Conservation (phyloP, 2,888 invertebrate species). For the Hirtodrosophila alboralis region DNA sequence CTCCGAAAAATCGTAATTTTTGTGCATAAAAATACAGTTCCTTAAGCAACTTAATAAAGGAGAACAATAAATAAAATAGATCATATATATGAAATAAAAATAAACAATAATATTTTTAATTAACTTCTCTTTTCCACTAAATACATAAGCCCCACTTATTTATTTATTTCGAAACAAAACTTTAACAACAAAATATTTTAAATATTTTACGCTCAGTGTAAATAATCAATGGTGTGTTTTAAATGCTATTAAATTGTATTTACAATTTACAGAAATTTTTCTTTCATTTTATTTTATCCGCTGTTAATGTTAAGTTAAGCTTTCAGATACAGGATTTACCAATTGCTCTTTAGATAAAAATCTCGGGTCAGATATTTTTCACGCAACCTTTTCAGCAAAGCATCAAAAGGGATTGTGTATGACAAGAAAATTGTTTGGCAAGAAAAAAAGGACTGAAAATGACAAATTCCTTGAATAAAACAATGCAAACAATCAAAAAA, state of each 20-base stretch:
- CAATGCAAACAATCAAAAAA: constrained; percentile 69
- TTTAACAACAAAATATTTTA: too few relatives aligned
- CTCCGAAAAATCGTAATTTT: too few relatives aligned
- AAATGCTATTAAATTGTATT: constrained; percentile 32
- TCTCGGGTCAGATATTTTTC: constrained; percentile 8
- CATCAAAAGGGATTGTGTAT: constrained; percentile 40
- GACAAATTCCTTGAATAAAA: constrained; percentile 37
- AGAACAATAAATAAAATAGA: too few relatives aligned
- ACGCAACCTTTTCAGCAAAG: neutral
- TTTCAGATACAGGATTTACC: neutral
- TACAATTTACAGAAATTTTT: constrained; percentile 12
- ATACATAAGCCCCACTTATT: too few relatives aligned
- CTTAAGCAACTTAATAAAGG: too few relatives aligned
- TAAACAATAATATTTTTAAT: too few relatives aligned
- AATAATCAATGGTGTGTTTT: constrained; percentile 40
- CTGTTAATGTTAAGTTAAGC: constrained; percentile 28
- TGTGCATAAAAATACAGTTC: too few relatives aligned
- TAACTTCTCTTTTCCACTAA: too few relatives aligned
- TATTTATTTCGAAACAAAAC: too few relatives aligned
- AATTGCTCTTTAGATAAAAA: constrained; percentile 19
- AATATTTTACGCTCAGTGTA: too few relatives aligned
- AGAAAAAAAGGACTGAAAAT: constrained; percentile 22
- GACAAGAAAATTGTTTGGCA: constrained; percentile 7
- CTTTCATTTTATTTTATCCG: neutral
- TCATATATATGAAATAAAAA: too few relatives aligned